Base-by-base conservation (phyloP, 2,888 invertebrate species). In the Drosophila pseudotalamancana region DNA sequence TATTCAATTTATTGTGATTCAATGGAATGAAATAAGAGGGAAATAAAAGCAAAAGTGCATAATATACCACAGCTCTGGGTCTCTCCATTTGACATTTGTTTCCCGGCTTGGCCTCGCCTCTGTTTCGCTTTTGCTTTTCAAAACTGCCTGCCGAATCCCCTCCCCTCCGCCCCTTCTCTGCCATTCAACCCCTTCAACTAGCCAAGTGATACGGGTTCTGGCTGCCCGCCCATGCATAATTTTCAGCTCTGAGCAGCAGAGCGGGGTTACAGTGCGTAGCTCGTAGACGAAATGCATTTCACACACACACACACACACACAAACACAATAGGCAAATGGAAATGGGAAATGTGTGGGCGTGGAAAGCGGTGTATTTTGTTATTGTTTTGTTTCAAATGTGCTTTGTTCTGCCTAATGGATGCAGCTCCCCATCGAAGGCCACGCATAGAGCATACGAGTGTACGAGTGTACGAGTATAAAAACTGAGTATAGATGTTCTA, bases 211-310 rank as follows among this genome's bases (percentile, higher is more conserved):
- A 40, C 18, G 34, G 39, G 27, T 63, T 72, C 74, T 72, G 63
- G 48, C 53, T 71, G 84, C 63, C 63, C 84, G 87, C 62, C 77
- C 87, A 87, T 80, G 79, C 84, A 80, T 80, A 80, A 80, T 80
- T 63, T 83, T 76, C 31, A 46, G 50, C 29, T 19, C 9, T n/a
- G 31, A 12, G 45, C 53, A 39, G 37, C n/a, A 39, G 6, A 18
- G 45, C 46, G 48, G 25, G 23, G 29, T 34, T 27, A 27, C 25
- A 61, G 53, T 75, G 72, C 65, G 66, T 73, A 65, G 66, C 56
- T 59, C 49, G 61, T 49, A 53, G 31, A 61, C 51, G 45, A 80
- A 61, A 56, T 71, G 70, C 62, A 69, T 62, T 68, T 69, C 19
- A 53, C n/a, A 16, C 35, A 43, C 12, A 29, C 49, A 56, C 56